Conservation (phyloP, 2,113 vertebrate genomes). For the Ictidomys tridecemlineatus region DNA sequence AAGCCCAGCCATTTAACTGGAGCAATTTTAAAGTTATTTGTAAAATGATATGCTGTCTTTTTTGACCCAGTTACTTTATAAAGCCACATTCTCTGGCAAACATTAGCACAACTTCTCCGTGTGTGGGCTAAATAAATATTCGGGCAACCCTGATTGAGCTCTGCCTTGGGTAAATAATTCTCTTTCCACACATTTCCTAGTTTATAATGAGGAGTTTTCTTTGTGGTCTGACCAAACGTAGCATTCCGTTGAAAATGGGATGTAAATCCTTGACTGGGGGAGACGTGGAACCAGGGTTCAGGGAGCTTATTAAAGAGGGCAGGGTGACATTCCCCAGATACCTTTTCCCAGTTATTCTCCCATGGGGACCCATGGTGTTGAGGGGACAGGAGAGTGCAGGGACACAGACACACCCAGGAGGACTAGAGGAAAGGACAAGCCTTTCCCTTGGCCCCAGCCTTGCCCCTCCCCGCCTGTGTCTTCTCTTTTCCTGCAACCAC, state of each 20-base stretch:
- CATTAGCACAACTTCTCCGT: conserved; percentile 82
- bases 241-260: conserved; percentile 82
- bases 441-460: background rate
- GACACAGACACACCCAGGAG: background rate
- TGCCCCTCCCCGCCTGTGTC: rapidly evolving
- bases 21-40: conserved; percentile 86
- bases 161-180: conserved; percentile 85
- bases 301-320: background rate
- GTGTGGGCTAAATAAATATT: conserved; percentile 88
- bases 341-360: background rate
- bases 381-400: background rate
- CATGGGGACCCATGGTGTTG: background rate
- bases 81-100: conserved; percentile 87
- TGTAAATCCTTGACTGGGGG: conserved; percentile 65
- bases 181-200: conserved; percentile 84
- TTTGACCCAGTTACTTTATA: conserved; percentile 86
- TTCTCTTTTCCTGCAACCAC: too few species aligned
- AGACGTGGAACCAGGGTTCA: background rate
- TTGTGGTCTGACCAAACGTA: conserved; percentile 80
- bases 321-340: background rate
- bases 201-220: conserved; percentile 84
- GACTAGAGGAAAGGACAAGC: background rate
- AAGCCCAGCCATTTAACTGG: conserved; percentile 80
- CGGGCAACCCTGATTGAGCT: conserved; percentile 69
- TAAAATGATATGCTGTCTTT: conserved; percentile 86